Evolutionary conservation across 2,888 invertebrate species (phyloP).

Genomic region (Pseudolycoriella hygida): DNA sequence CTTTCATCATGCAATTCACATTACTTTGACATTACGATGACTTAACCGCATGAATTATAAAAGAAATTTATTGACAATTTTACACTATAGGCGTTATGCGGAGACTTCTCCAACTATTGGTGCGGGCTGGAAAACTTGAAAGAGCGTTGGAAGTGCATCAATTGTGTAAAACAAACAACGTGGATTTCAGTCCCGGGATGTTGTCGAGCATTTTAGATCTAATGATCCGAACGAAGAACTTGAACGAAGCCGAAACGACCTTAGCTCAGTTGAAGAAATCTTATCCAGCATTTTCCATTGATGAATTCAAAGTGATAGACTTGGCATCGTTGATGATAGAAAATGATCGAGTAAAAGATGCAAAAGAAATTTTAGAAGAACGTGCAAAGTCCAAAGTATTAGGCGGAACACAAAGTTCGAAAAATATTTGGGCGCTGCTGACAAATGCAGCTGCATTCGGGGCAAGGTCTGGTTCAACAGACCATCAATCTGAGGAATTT

Average conservation of each 20-base stretch:
- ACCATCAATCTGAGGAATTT: constrained; percentile 31
- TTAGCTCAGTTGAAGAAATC: constrained; percentile 34
- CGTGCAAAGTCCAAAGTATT: constrained; percentile 25
- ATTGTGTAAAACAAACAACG: constrained; percentile 34
- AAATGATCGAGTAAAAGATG: constrained; percentile 19
- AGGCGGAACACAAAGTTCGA: constrained; percentile 32
- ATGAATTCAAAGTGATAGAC: constrained; percentile 47
- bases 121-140: constrained; percentile 34
- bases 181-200: constrained; percentile 45
- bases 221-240: constrained; percentile 36
- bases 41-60: too few species aligned
- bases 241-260: constrained; percentile 34
- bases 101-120: constrained; percentile 38
- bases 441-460: constrained; percentile 29
- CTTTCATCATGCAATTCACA: too few species aligned
- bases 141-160: constrained; percentile 36
- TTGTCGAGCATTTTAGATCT: constrained; percentile 42
- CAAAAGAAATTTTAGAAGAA: constrained; percentile 28
- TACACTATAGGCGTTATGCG: constrained; percentile 30
- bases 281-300: constrained; percentile 38
- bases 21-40: too few species aligned
- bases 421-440: constrained; percentile 43
- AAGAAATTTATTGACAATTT: too few species aligned
- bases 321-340: constrained; percentile 40
- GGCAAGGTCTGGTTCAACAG: constrained; percentile 18